These are phyloP conservation scores for Folsomia candida DNA, from an alignment of 2,888 invertebrate genomes.

Conservation along the genomic window DNA sequence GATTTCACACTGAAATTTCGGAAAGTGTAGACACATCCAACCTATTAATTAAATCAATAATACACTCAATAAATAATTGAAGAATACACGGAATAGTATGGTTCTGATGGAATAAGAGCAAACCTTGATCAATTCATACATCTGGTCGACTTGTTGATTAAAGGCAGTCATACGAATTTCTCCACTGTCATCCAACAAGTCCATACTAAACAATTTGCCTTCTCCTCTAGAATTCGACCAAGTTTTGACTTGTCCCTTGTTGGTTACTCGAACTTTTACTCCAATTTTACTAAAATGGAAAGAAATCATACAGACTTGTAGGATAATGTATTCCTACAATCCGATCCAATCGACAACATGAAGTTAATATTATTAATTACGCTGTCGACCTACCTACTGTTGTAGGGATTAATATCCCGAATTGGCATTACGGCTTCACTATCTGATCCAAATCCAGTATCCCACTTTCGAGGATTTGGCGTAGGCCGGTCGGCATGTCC, in stretches of 20 bases:
- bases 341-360: background rate
- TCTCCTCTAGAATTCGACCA: slow-evolving; percentile 92
- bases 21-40: slow-evolving; percentile 82
- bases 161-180: slow-evolving; percentile 92
- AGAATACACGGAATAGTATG: background rate
- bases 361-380: background rate
- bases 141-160: slow-evolving; percentile 81
- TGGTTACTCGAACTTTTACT: slow-evolving; percentile 82
- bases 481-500: background rate
- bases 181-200: slow-evolving; percentile 88
- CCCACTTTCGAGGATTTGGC: background rate
- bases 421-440: slow-evolving; percentile 66
- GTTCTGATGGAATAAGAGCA: slow-evolving; percentile 1
- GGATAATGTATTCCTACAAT: background rate
- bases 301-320: background rate
- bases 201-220: slow-evolving; percentile 89
- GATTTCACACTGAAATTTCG: slow-evolving; percentile 81
- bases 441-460: background rate
- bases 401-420: slow-evolving; percentile 84
- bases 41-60: slow-evolving; percentile 56
- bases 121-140: slow-evolving; percentile 82
- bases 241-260: slow-evolving; percentile 74
- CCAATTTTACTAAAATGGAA: slow-evolving; percentile 68
- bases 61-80: slow-evolving; percentile 4
- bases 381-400: slow-evolving; percentile 61